Evolutionary conservation across 2,888 invertebrate genomes (phyloP).

Genomic region (Eupithecia inturbata): DNA sequence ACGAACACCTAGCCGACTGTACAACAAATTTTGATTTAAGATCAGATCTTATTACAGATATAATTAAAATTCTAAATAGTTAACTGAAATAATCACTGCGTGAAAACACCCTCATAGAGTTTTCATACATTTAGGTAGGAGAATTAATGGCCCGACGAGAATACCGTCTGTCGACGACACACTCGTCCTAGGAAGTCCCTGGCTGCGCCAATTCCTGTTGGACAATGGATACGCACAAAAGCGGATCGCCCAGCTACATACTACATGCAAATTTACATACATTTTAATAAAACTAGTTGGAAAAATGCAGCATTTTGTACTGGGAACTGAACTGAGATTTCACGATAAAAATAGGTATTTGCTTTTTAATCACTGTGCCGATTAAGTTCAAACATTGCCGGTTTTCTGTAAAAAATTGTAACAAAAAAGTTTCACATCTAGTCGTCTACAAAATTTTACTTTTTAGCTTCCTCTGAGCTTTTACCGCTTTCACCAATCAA

Average conservation of each 20-base stretch:
- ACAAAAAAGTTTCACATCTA: background rate
- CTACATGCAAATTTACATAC: slow-evolving; percentile 72
- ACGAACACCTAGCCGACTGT: too few species aligned
- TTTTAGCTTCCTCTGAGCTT: background rate
- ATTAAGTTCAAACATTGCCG: slow-evolving; percentile 2
- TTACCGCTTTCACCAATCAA: background rate
- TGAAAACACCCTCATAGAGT: background rate
- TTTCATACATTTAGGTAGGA: background rate
- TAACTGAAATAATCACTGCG: background rate
- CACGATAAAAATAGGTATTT: slow-evolving; percentile 40
- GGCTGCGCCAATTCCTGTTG: background rate
- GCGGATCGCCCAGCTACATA: slow-evolving; percentile 58
- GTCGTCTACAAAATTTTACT: background rate
- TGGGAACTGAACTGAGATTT: slow-evolving; percentile 44
- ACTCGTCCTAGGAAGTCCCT: background rate
- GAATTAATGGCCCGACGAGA: too few species aligned
- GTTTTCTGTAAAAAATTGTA: background rate
- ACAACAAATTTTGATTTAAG: too few species aligned
- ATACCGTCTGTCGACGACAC: background rate
- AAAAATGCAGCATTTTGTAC: slow-evolving; percentile 47
- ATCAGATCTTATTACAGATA: background rate
- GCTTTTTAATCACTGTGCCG: slow-evolving; percentile 13
- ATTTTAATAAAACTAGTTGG: slow-evolving; percentile 48
- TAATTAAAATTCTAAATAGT: background rate
- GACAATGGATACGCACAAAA: slow-evolving; percentile 57